Base-by-base conservation (phyloP, 2,113 vertebrate species). In the Circaetus gallicus region DNA sequence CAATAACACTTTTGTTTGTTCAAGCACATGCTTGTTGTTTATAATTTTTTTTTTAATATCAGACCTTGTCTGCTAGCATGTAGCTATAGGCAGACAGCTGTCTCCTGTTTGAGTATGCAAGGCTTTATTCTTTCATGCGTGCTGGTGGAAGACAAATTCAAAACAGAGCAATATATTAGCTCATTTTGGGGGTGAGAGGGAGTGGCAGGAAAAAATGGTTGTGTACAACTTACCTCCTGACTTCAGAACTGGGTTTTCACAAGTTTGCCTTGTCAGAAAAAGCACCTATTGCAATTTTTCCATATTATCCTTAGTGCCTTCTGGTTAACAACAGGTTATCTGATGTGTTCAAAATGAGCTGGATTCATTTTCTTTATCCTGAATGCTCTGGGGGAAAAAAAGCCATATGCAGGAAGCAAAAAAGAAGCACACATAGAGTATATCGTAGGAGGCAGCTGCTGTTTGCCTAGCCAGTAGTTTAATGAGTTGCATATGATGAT, bases 341-440 rank as follows among this genome's bases (percentile, higher is more conserved):
- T 50, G 16, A 58, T 40, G 21, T 24, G 25, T 38, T 86, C 22
- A 55, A 66, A 86, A 61, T 4, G 5, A 82, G 47, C 18, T 67
- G 45, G 17, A n/a, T 74, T 85, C 0, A 0, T 22, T 32, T 12
- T 38, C 20, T 47, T 45, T 72, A 53, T 61, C 24, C 26, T 20
- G n/a, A 59, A 31, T 12, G 16, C 19, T 76, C 29, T 50, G 34
- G 38, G 3, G 7, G 0, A 24, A 47, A 17, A 66, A 13, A 61
- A 72, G 20, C 26, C 13, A 16, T 9, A 6, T 13, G 16, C 43
- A 36, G 55, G 73, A 80, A 94, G 73, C 17, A 32, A 36, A 63
- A 16, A 59, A 78, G 38, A 16, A 53, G 38, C 43, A 32, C 29
- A 71, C 36, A 43, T 2, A 6, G 42, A 5, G 2, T n/a, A 1